phyloP scores from a whole-genome alignment of 1,140 invertebrate species.

The Neodiprion pinetum region DNA sequence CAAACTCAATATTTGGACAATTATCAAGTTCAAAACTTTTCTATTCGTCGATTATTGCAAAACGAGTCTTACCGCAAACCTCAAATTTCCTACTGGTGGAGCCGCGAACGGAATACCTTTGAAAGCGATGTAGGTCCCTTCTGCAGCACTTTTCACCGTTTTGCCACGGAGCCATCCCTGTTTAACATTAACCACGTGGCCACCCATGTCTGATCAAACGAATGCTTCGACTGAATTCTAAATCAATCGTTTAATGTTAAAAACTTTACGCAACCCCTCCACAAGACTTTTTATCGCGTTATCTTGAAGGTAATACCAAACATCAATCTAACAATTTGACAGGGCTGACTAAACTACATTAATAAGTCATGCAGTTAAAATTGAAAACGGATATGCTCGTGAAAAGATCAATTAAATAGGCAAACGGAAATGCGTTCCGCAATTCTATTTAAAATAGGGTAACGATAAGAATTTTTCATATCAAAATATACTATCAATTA shows the following conservation, averaged over 20 bases:
- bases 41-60: background rate
- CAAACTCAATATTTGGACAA: background rate
- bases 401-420: too few species aligned
- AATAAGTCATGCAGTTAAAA: too few species aligned
- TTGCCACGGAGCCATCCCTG: slow-evolving; percentile 55
- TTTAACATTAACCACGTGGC: slow-evolving; percentile 47
- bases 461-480: too few species aligned
- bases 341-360: too few species aligned
- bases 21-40: too few species aligned
- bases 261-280: background rate
- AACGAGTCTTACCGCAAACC: slow-evolving; percentile 64
- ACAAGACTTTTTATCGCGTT: background rate
- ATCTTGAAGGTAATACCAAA: background rate
- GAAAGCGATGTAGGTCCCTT: slow-evolving; percentile 55
- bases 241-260: background rate
- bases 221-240: background rate
- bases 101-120: slow-evolving; percentile 67
- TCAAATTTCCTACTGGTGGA: slow-evolving; percentile 69
- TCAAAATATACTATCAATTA: too few species aligned
- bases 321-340: background rate
- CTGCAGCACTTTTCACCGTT: slow-evolving; percentile 45
- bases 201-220: background rate
- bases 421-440: too few species aligned
- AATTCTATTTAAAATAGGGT: too few species aligned
- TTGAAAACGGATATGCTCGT: too few species aligned